These are phyloP conservation scores for Limnothrissa miodon DNA, from an alignment of 2,113 vertebrate species.

Conservation along the genomic window DNA sequence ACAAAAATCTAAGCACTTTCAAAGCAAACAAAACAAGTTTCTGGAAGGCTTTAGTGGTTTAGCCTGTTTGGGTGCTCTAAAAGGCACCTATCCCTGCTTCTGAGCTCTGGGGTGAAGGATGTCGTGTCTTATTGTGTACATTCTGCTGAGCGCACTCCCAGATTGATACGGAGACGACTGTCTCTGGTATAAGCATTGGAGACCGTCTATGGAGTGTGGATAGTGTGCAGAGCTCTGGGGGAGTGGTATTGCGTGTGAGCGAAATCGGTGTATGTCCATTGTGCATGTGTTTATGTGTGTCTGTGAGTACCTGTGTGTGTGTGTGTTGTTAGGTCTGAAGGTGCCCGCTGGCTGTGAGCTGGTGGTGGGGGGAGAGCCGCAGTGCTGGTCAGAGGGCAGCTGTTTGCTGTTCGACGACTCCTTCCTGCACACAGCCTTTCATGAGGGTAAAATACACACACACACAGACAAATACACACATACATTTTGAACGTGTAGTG, in stretches of 20 bases:
- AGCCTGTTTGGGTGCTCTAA: background rate
- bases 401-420: conserved; percentile 97
- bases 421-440: conserved; percentile 92
- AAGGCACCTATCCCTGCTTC: background rate
- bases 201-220: background rate
- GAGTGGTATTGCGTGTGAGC: background rate
- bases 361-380: conserved; percentile 94
- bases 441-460: conserved; percentile 79
- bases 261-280: background rate
- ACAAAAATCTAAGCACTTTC: background rate
- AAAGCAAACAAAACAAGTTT: background rate
- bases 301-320: conserved; percentile 27
- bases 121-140: background rate
- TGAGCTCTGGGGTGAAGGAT: background rate
- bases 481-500: background rate
- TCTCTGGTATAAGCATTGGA: background rate
- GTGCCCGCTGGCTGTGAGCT: conserved; percentile 92
- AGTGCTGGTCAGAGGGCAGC: conserved; percentile 97
- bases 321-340: conserved; percentile 74
- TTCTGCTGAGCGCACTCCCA: background rate
- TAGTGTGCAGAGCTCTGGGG: background rate
- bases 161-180: background rate
- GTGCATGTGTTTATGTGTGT: background rate
- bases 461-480: background rate
- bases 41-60: background rate